These are phyloP conservation scores for Biston stratarius DNA, from an alignment of 2,888 invertebrate genomes.

Conservation along the genomic window DNA sequence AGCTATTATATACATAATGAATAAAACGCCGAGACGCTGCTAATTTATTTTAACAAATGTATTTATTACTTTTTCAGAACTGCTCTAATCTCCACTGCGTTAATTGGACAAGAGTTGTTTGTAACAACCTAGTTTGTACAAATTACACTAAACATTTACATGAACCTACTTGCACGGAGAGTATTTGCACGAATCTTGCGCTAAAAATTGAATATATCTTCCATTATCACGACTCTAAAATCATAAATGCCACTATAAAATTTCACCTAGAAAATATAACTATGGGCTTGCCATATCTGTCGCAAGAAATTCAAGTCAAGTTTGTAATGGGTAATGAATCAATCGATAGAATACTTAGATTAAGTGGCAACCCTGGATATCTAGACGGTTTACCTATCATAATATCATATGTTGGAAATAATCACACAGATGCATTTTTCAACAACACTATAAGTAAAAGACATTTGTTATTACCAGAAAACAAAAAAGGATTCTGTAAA, in stretches of 20 bases:
- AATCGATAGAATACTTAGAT: slow-evolving; percentile 56
- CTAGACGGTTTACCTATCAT: slow-evolving; percentile 88
- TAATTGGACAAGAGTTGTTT: slow-evolving; percentile 70
- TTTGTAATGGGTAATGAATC: slow-evolving; percentile 68
- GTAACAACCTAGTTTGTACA: slow-evolving; percentile 60
- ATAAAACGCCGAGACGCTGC: no score
- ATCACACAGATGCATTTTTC: slow-evolving; percentile 68
- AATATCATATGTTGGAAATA: slow-evolving; percentile 63
- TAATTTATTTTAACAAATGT: background rate
- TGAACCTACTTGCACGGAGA: slow-evolving; percentile 67
- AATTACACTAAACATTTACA: slow-evolving; percentile 65
- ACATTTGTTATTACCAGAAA: slow-evolving; percentile 65
- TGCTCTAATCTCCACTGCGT: slow-evolving; percentile 71
- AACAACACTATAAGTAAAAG: slow-evolving; percentile 53
- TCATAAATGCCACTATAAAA: slow-evolving; percentile 69
- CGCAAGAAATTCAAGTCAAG: slow-evolving; percentile 67
- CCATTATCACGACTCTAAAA: slow-evolving; percentile 65
- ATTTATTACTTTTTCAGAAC: slow-evolving; percentile 63
- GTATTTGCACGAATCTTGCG: slow-evolving; percentile 67
- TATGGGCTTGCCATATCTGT: slow-evolving; percentile 54
- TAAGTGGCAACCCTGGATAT: slow-evolving; percentile 94
- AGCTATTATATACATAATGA: no score
- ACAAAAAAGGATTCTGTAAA: slow-evolving; percentile 75
- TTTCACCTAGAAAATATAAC: slow-evolving; percentile 61
- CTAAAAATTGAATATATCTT: slow-evolving; percentile 69